A percentile compares a stretch with the other conserved stretches of the same genome.
Evolutionary conservation across 2,113 vertebrate genomes (phyloP).

Genomic region (Formicarius rufipectus): DNA sequence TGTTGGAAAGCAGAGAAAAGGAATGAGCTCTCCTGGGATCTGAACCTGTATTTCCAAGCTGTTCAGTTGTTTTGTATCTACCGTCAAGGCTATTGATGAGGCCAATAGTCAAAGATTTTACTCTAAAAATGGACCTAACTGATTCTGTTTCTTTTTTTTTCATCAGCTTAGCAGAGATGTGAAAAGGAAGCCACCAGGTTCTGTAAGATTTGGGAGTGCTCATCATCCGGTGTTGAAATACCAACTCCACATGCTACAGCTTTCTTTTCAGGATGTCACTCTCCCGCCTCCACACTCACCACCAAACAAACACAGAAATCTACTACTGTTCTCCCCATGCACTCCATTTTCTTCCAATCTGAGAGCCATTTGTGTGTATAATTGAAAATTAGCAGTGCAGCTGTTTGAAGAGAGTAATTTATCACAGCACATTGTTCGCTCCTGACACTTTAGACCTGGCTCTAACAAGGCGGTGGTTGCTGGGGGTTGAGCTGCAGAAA

Average conservation of each 20-base stretch:
- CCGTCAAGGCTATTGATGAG: not conserved
- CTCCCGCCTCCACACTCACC: conserved; percentile 81
- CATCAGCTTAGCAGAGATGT: not conserved
- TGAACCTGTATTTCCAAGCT: not conserved
- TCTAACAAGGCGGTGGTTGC: conserved; percentile 94
- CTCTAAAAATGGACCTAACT: not conserved
- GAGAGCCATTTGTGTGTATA: conserved; percentile 98
- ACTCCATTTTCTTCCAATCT: conserved; percentile 96
- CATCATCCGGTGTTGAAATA: conserved; percentile 65
- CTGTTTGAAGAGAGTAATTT: conserved; percentile 98
- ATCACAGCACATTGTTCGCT: conserved; percentile 96
- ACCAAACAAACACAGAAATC: conserved; percentile 87
- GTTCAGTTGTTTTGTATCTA: not conserved
- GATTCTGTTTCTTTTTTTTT: not conserved
- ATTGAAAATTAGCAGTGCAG: conserved; percentile 99
- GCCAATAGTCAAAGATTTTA: not conserved
- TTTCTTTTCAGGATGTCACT: conserved; percentile 78
- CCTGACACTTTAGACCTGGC: conserved; percentile 95
- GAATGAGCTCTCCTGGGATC: not conserved
- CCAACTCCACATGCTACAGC: conserved; percentile 57
- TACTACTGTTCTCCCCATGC: conserved; percentile 84
- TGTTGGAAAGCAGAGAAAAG: not conserved
- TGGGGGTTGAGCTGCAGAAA: conserved; percentile 89
- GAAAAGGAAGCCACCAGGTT: conserved; percentile 42
- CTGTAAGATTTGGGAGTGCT: conserved; percentile 34